A percentile compares a stretch with the other conserved stretches of the same genome.
Evolutionary conservation across 1,140 invertebrate species (phyloP).

Genomic region (Copidosoma floridanum): DNA sequence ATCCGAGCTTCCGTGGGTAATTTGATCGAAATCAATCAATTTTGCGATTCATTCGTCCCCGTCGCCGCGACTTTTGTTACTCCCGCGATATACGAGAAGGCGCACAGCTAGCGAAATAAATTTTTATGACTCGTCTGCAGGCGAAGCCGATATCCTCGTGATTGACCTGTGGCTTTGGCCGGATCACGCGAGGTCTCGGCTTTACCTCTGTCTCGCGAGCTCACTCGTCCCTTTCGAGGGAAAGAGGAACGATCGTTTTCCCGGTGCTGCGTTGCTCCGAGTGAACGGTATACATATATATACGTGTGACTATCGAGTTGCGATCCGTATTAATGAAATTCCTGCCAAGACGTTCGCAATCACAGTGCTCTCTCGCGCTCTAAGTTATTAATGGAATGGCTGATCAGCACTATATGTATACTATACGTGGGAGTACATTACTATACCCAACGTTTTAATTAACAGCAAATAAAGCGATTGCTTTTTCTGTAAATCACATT

Average conservation of each 20-base stretch:
- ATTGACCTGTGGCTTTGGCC: conserved; percentile 27
- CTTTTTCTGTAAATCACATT: no score
- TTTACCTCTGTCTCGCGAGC: neutral
- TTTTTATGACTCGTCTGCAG: conserved; percentile 41
- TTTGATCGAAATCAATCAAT: no score
- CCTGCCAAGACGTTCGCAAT: conserved; percentile 9
- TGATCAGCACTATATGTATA: conserved; percentile 9
- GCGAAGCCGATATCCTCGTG: conserved; percentile 29
- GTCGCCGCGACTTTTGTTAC: no score
- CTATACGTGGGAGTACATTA: no score
- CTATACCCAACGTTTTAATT: conserved; percentile 10
- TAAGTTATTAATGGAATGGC: conserved; percentile 19
- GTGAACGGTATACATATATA: no score
- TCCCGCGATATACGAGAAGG: no score
- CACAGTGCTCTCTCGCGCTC: neutral
- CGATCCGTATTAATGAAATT: conserved; percentile 22
- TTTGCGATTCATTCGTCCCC: no score
- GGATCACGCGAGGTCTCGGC: neutral
- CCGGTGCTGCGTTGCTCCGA: neutral
- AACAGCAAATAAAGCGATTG: no score
- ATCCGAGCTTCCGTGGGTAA: no score
- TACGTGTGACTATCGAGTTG: conserved; percentile 13
- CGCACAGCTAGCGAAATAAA: conserved; percentile 42
- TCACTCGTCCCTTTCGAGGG: no score
- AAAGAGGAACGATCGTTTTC: conserved; percentile 7